A percentile compares a stretch with the other conserved stretches of the same genome.
Conservation (phyloP, 2,888 invertebrate species). For the Autographa pulchrina region DNA sequence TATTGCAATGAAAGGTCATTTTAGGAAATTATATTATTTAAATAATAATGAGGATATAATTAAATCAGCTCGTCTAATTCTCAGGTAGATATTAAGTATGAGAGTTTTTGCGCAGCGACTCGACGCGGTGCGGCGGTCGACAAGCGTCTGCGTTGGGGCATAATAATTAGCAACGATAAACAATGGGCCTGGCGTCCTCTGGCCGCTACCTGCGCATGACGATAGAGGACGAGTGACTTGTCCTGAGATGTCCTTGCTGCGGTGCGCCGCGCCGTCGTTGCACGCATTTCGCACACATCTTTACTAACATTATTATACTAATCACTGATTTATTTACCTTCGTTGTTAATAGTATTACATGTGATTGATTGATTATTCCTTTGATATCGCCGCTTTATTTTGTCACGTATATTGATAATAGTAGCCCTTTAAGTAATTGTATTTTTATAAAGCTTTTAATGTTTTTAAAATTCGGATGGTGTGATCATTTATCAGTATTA, state of each 20-base stretch:
- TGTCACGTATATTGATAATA: background rate
- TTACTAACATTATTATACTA: slow-evolving; percentile 38
- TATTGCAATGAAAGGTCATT: slow-evolving; percentile 20
- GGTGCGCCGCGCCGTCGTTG: slow-evolving; percentile 62
- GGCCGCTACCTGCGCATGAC: slow-evolving; percentile 87
- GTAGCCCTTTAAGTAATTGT: background rate
- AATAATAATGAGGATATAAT: slow-evolving; percentile 35
- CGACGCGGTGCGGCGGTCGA: slow-evolving; percentile 71
- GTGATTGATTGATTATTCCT: background rate
- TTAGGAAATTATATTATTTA: slow-evolving; percentile 9
- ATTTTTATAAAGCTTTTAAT: background rate
- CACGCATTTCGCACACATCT: slow-evolving; percentile 70
- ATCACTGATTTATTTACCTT: slow-evolving; percentile 30
- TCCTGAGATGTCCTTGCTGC: slow-evolving; percentile 84
- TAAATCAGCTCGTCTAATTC: slow-evolving; percentile 62
- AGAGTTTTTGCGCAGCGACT: slow-evolving; percentile 77
- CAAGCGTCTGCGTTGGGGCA: slow-evolving; percentile 84
- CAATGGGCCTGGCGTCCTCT: slow-evolving; percentile 87
- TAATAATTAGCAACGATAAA: slow-evolving; percentile 88
- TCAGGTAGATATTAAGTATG: slow-evolving; percentile 74
- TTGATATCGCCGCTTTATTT: background rate
- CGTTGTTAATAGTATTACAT: background rate
- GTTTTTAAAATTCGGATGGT: background rate
- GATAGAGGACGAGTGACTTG: slow-evolving; percentile 84
- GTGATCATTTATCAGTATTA: slow-evolving; percentile 4